phyloP scores from a whole-genome alignment of 2,888 invertebrate species.

The Trissoscelio sp. region DNA sequence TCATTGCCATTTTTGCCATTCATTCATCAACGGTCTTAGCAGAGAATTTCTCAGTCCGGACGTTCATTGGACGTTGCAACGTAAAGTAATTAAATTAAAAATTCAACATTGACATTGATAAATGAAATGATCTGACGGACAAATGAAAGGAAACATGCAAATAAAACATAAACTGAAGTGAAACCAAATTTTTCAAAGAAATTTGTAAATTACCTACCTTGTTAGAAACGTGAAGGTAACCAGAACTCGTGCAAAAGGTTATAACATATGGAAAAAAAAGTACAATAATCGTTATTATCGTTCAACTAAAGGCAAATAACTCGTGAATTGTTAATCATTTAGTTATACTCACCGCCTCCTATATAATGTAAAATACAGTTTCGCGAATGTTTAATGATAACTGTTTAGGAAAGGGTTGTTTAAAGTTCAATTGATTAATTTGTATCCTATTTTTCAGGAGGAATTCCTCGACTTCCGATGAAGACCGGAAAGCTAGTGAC shows the following conservation, averaged over 20 bases:
- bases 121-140: slow-evolving; percentile 40
- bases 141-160: slow-evolving; percentile 14
- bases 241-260: not conserved
- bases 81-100: not conserved
- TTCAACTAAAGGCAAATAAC: not conserved
- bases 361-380: slow-evolving; percentile 40
- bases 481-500: slow-evolving; percentile 32
- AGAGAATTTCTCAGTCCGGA: too few species aligned
- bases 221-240: not conserved
- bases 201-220: slow-evolving; percentile 8
- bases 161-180: not conserved
- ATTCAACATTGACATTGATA: too few species aligned
- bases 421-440: too few species aligned
- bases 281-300: not conserved
- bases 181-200: not conserved
- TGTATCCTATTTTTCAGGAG: too few species aligned
- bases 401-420: too few species aligned
- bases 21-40: slow-evolving; percentile 37
- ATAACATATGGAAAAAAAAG: slow-evolving; percentile 4
- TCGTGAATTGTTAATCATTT: not conserved
- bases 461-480: slow-evolving; percentile 13
- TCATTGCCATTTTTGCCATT: slow-evolving; percentile 7
- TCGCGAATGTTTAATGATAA: slow-evolving; percentile 5
- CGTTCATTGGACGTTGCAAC: too few species aligned
- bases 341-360: slow-evolving; percentile 28